Evolutionary conservation across 2,797 vertebrate species (phyloP).

Genomic region (Distichodus sexfasciatus): DNA sequence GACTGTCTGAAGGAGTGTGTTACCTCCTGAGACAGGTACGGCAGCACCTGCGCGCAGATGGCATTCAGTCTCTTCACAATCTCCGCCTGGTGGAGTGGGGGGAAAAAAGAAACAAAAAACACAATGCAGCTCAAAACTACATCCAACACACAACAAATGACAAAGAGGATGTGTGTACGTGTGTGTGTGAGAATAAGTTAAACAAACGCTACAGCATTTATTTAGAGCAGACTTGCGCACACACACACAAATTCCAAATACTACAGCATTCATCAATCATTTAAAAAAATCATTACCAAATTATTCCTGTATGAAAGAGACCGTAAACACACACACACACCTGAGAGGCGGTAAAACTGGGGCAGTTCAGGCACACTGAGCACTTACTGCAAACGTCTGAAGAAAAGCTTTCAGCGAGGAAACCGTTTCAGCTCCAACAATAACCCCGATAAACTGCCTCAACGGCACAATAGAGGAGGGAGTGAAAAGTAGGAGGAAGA

Average conservation of each 20-base stretch:
- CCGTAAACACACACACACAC: conserved; percentile 52
- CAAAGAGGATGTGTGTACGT: too few species aligned
- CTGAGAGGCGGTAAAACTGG: conserved; percentile 70
- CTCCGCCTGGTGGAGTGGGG: conserved; percentile 91
- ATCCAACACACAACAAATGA: too few species aligned
- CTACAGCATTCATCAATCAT: too few species aligned
- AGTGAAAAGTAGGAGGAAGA: background rate
- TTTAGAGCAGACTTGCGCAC: too few species aligned
- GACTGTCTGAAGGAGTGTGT: background rate
- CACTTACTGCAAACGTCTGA: background rate
- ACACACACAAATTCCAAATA: too few species aligned
- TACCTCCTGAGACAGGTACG: conserved; percentile 98
- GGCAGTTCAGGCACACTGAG: conserved; percentile 28
- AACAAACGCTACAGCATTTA: too few species aligned
- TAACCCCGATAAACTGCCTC: background rate
- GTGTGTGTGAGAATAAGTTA: too few species aligned
- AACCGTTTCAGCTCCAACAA: background rate
- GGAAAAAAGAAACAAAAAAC: too few species aligned
- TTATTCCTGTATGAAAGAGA: too few species aligned
- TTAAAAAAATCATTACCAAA: too few species aligned
- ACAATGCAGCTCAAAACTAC: conserved; percentile 7
- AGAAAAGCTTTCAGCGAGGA: background rate
- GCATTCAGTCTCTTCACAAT: conserved; percentile 97
- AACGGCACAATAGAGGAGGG: background rate
- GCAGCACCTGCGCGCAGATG: conserved; percentile 95